Evolutionary conservation across 2,113 vertebrate genomes (phyloP), one percentile per base, ranked within the genome.

Genomic region (Andinoacara biseriatus): DNA sequence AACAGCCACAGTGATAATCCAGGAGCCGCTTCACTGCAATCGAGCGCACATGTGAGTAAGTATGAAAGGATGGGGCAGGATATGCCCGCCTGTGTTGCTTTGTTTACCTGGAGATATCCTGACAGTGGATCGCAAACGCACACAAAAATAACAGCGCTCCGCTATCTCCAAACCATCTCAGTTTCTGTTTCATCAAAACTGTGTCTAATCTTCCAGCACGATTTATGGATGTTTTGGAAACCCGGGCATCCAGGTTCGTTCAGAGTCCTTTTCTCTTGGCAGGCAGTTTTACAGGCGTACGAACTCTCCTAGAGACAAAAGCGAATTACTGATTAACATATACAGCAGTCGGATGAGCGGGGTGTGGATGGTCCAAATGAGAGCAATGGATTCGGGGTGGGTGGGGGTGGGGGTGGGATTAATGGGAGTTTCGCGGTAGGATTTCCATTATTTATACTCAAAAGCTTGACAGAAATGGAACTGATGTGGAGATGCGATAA

Each of bases 291-390:
- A 91, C 46, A 78, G 38, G 9, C 15, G 40, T 56, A 65, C 18
- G 52, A 52, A 77, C 49, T 49, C 63, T 69, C 24, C 20, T 74
- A 31, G 33, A 85, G 80, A 87, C 62, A 78, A 61, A 80, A 76
- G 76, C 9, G 13, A 76, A 82, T 72, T 60, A 92, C 93, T 94
- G 80, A 91, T 93, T 92, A 94, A 92, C 90, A 1, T n/a, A 7
- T 17, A 65, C 60, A 76, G 69, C 49, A 80, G 63, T 74, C 5
- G 9, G 67, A 31, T 14, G 49, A 38, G 58, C n/a, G 11, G 82
- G 74, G 81, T 67, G 81, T 65, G 72, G 80, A 78, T 40, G 11
- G 75, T 31, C 52, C 10, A 17, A 78, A 29, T 61, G 9, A 58
- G 54, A 38, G 7, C 3, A 40, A 62, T 17, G 18, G 0, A 61